These are phyloP conservation scores for Paracyclopina nana DNA, from an alignment of 1,140 invertebrate genomes.

Conservation along the genomic window DNA sequence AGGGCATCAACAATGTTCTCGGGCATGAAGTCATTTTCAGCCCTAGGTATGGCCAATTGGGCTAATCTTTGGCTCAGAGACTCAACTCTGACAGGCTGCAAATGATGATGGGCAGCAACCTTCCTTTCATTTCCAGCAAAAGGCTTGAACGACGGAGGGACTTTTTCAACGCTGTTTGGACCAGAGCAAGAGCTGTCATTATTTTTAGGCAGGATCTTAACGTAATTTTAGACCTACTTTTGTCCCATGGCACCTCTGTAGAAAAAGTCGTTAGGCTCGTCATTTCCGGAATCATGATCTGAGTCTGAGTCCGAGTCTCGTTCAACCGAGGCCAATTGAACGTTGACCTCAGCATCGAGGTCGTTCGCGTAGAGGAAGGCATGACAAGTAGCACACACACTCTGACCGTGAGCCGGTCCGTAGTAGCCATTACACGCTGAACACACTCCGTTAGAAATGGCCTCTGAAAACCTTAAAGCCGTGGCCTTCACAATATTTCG, in stretches of 20 bases:
- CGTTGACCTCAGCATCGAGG: conserved; percentile 31
- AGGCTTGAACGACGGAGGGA: too few species aligned
- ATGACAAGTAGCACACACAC: conserved; percentile 78
- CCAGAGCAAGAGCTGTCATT: too few species aligned
- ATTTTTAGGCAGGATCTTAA: too few species aligned
- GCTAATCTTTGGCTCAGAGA: conserved; percentile 4
- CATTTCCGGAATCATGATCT: conserved; percentile 15
- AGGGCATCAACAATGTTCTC: conserved; percentile 5
- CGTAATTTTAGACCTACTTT: too few species aligned
- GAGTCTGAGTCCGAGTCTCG: conserved; percentile 21
- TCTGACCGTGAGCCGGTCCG: conserved; percentile 70
- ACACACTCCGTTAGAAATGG: too few species aligned
- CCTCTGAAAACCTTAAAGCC: too few species aligned
- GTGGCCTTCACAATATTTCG: too few species aligned
- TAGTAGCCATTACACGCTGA: conserved; percentile 77
- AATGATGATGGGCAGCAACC: too few species aligned
- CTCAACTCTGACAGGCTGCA: neutral
- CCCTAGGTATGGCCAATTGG: neutral
- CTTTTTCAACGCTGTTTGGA: too few species aligned
- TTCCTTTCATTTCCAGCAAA: too few species aligned
- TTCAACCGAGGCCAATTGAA: conserved; percentile 34
- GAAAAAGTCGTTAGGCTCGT: conserved; percentile 8
- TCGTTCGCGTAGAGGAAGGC: conserved; percentile 68
- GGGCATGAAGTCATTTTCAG: conserved; percentile 5
- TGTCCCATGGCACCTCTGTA: too few species aligned